These are phyloP conservation scores for Mythimna vitellina DNA, from an alignment of 2,888 invertebrate species.

Conservation along the genomic window DNA sequence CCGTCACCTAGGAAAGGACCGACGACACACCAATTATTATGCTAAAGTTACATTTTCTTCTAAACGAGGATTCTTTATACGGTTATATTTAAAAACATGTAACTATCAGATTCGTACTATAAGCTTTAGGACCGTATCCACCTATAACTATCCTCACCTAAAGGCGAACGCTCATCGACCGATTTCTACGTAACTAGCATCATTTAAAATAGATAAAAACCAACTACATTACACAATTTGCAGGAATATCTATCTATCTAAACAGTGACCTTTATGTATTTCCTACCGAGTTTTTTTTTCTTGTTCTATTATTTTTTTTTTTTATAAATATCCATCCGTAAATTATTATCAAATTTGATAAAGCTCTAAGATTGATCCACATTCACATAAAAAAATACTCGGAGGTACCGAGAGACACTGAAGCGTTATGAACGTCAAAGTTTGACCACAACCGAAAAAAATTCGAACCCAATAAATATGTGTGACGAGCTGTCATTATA, in stretches of 20 bases:
- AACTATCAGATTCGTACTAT: conserved; percentile 84
- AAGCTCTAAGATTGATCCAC: conserved; percentile 91
- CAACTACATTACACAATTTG: conserved; percentile 82
- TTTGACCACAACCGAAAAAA: conserved; percentile 53
- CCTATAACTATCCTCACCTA: conserved; percentile 78
- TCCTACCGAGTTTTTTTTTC: conserved; percentile 71
- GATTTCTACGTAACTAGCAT: conserved; percentile 85
- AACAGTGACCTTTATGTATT: conserved; percentile 82
- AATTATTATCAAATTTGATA: conserved; percentile 91
- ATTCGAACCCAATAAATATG: conserved; percentile 50
- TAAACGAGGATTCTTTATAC: conserved; percentile 81
- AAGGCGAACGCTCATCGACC: conserved; percentile 73
- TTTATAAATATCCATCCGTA: conserved; percentile 87
- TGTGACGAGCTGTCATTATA: conserved; percentile 30
- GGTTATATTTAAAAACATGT: conserved; percentile 79
- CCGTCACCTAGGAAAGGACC: conserved; percentile 72
- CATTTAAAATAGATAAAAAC: conserved; percentile 86
- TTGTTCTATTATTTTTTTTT: conserved; percentile 70
- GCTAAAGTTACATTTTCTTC: conserved; percentile 82
- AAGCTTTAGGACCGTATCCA: conserved; percentile 85
- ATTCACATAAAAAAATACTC: conserved; percentile 84
- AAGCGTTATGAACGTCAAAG: conserved; percentile 66
- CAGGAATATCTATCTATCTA: conserved; percentile 84
- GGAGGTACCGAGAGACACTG: conserved; percentile 63
- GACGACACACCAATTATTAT: conserved; percentile 81